Percentiles rank a stretch among this genome's conserved stretches.
Conservation (phyloP, 2,797 vertebrate species). For the Oryzias dopingdopingensis region DNA sequence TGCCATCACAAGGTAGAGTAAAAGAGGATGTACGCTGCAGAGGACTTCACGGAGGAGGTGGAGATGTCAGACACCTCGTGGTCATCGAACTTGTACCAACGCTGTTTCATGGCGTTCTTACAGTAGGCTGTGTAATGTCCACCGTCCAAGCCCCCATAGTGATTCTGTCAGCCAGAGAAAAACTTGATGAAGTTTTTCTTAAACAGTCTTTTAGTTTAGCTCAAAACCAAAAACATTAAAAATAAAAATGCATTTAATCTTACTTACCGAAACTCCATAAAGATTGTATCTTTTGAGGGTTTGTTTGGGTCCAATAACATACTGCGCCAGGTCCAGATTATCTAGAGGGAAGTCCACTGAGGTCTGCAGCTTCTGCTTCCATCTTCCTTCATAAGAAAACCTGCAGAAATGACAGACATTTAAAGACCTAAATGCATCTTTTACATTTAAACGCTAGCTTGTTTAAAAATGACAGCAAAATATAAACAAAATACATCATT, state of each 20-base stretch:
- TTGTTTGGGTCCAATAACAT: slow-evolving; percentile 92
- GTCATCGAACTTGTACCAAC: slow-evolving; percentile 97
- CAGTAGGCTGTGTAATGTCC: slow-evolving; percentile 98
- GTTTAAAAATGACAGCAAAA: too few species aligned
- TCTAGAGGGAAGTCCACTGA: slow-evolving; percentile 94
- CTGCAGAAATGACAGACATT: slow-evolving; percentile 50
- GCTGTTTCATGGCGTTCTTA: slow-evolving; percentile 86
- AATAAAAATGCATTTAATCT: not conserved
- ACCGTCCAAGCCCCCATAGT: slow-evolving; percentile 94
- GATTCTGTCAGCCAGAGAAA: slow-evolving; percentile 80
- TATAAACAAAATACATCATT: too few species aligned
- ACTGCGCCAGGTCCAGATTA: slow-evolving; percentile 89
- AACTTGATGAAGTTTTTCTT: not conserved
- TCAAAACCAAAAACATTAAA: not conserved
- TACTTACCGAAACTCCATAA: slow-evolving; percentile 94
- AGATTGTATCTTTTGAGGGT: slow-evolving; percentile 90
- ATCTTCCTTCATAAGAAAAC: slow-evolving; percentile 96
- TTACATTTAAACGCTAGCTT: not conserved
- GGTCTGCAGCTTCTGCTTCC: slow-evolving; percentile 98
- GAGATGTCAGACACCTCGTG: slow-evolving; percentile 94
- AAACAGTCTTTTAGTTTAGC: not conserved
- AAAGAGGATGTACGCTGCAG: slow-evolving; percentile 97
- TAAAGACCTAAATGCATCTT: not conserved
- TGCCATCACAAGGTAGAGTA: slow-evolving; percentile 87
- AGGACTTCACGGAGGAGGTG: slow-evolving; percentile 88